Conservation (phyloP, 2,797 vertebrate genomes). For the Neosalanx taihuensis region DNA sequence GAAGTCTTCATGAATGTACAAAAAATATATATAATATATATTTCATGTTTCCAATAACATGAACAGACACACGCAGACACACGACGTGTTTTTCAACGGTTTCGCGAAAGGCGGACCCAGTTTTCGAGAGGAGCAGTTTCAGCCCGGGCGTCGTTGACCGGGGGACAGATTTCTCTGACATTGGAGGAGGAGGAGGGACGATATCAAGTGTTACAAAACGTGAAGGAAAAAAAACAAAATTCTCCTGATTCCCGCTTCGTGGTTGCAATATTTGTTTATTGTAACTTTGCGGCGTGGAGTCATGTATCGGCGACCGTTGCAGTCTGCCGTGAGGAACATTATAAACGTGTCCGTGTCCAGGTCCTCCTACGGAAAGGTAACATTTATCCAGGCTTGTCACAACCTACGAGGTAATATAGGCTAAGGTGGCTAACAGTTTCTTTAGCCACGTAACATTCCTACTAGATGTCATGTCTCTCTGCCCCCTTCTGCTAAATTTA, state of each 20-base stretch:
- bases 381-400: background rate
- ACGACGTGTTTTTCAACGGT: background rate
- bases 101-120: slow-evolving; percentile 25
- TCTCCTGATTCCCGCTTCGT: slow-evolving; percentile 36
- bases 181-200: slow-evolving; percentile 55
- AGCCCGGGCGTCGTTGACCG: slow-evolving; percentile 37
- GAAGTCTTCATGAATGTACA: no score
- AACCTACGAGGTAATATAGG: slow-evolving; percentile 4
- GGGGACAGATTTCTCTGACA: slow-evolving; percentile 70
- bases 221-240: slow-evolving; percentile 1
- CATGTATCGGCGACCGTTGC: slow-evolving; percentile 75
- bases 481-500: background rate
- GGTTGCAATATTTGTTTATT: slow-evolving; percentile 12
- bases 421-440: slow-evolving; percentile 18
- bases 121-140: slow-evolving; percentile 16
- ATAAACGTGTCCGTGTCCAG: slow-evolving; percentile 45
- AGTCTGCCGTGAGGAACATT: slow-evolving; percentile 55
- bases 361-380: slow-evolving; percentile 65
- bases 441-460: background rate
- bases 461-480: background rate
- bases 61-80: background rate
- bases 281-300: slow-evolving; percentile 39
- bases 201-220: slow-evolving; percentile 52
- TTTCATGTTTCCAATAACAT: background rate
- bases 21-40: background rate